These are phyloP conservation scores for Callipepla californica DNA, from an alignment of 2,113 vertebrate genomes.

Conservation along the genomic window DNA sequence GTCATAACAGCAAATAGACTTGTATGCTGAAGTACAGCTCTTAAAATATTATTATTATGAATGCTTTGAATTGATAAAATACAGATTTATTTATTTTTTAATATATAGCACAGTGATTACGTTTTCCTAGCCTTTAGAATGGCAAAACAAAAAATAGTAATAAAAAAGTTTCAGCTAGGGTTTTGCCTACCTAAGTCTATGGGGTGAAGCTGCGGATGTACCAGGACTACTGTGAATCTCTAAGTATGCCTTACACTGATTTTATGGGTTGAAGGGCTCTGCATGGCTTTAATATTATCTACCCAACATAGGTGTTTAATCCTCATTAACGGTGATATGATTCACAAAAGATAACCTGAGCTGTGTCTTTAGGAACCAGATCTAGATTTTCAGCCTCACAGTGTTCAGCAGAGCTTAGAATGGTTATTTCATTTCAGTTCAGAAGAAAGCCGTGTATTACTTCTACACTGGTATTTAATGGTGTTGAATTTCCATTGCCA, in stretches of 20 bases:
- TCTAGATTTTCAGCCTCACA: neutral
- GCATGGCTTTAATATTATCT: neutral
- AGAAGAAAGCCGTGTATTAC: neutral
- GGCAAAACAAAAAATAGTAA: neutral
- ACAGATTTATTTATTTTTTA: neutral
- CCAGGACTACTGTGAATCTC: neutral
- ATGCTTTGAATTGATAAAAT: neutral
- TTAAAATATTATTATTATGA: neutral
- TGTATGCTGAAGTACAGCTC: rapidly evolving
- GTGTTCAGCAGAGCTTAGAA: neutral
- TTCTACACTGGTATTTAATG: neutral
- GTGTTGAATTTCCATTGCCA: neutral
- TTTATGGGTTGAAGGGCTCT: neutral
- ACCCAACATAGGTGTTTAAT: neutral
- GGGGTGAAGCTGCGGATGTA: neutral
- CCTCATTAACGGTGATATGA: neutral
- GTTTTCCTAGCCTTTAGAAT: neutral
- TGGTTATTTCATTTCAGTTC: neutral
- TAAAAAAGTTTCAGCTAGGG: neutral
- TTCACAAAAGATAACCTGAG: neutral
- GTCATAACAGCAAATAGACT: neutral
- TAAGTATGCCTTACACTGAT: neutral
- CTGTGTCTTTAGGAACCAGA: neutral
- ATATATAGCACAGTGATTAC: neutral
- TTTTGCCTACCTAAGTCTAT: neutral